These are phyloP conservation scores for Eurystomus glaucurus DNA, from an alignment of 2,797 vertebrate species.

Conservation along the genomic window DNA sequence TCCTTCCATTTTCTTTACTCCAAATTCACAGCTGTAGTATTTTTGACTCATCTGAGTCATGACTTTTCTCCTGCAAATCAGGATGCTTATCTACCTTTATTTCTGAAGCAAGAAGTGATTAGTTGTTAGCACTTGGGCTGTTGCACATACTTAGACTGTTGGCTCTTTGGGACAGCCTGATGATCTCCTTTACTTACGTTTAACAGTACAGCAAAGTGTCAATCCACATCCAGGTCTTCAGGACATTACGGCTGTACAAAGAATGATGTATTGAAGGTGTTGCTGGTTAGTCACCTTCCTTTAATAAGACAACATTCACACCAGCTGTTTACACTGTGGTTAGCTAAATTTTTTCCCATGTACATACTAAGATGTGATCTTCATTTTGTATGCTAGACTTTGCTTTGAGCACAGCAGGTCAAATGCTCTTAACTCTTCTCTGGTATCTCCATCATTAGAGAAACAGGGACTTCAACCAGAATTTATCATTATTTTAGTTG, in stretches of 20 bases:
- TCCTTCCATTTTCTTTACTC: not conserved
- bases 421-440: not conserved
- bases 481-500: not conserved
- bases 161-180: not conserved
- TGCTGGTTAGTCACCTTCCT: not conserved
- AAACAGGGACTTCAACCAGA: not conserved
- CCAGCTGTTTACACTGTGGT: not conserved
- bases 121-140: not conserved
- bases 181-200: not conserved
- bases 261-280: not conserved
- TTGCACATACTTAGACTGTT: rapidly evolving
- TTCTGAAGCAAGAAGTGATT: not conserved
- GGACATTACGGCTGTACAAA: not conserved
- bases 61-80: not conserved
- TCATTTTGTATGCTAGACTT: rapidly evolving
- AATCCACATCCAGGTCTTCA: rapidly evolving
- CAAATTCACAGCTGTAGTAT: not conserved
- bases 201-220: not conserved
- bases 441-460: not conserved
- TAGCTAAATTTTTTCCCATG: not conserved
- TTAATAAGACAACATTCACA: not conserved
- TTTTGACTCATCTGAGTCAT: not conserved
- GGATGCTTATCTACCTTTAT: not conserved
- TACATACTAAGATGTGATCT: not conserved
- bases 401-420: not conserved